Evolutionary conservation across 2,113 vertebrate genomes (phyloP), one percentile per base, ranked within the genome.

Genomic region (Nyctereutes procyonoides): DNA sequence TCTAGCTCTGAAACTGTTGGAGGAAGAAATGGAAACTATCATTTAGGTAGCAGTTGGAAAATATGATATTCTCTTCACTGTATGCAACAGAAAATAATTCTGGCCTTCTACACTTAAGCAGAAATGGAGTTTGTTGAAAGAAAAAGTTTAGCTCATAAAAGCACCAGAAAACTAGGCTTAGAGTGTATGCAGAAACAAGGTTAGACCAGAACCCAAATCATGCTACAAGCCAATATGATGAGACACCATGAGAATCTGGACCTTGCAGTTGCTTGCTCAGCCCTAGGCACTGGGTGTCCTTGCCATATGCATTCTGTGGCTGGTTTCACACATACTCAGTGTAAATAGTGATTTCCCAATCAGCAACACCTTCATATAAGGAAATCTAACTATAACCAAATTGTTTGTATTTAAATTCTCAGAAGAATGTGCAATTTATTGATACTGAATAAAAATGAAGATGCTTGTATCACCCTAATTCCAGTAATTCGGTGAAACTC

Each of bases 1-100:
- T 63, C 80, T 97, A 89, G 17, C 63, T 86, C 51, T 84, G 62
- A 95, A 95, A 76, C 65, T 73, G 24, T 51, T 53, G 74, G 55
- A 48, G 65, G 38, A 53, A 53, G 35, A 92, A 95, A 73, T 63
- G 69, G 62, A 95, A 93, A 95, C 19, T 56, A 87, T 32, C 38
- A 2, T 38, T 71, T 89, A 92, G 69, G 43, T 48, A 88, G 60
- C 56, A 53, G 13, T 81, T 8, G 35, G 62, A 85, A 96, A 97
- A 95, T 17, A 35, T 16, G 5, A n/a, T 76, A 65, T 38, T 82
- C 80, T 56, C 28, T 65, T 30, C 73, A 35, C 22, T 69, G 1
- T 35, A 58, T 90, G 38, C 8, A 12, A 81, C 32, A 76, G 76
- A 65, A 86, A 74, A 6, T 85, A 62, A 55, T 77, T 86, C 73